phyloP scores from a whole-genome alignment of 2,113 vertebrate species.

The Vireo altiloquus region DNA sequence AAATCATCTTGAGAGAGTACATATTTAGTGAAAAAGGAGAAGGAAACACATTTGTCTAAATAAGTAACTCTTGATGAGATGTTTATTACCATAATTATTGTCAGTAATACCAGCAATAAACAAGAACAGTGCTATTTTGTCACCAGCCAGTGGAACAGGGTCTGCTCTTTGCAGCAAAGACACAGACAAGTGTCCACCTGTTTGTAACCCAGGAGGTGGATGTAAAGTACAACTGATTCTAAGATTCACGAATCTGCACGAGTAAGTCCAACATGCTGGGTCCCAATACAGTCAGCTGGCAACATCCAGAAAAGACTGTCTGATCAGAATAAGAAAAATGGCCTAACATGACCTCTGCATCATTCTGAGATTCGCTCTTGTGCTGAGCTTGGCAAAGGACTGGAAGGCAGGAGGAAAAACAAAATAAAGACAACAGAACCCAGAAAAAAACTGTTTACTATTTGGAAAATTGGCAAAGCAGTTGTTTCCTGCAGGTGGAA shows the following conservation, averaged over 20 bases:
- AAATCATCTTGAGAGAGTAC: background rate
- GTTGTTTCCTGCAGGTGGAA: background rate
- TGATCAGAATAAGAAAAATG: background rate
- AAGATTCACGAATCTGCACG: background rate
- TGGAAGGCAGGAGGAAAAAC: background rate
- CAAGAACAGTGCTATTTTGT: background rate
- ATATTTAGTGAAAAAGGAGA: background rate
- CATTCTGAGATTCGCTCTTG: background rate
- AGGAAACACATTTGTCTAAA: background rate
- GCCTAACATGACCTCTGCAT: background rate
- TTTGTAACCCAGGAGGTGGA: fast-evolving
- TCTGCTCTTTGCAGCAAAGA: background rate
- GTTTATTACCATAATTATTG: background rate
- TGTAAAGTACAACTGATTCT: background rate
- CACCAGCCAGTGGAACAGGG: background rate
- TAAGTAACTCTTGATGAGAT: background rate
- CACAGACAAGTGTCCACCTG: background rate
- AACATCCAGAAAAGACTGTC: background rate
- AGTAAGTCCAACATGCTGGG: background rate
- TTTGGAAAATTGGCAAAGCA: background rate
- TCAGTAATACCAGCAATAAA: background rate
- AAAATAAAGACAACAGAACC: background rate
- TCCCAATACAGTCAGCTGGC: background rate
- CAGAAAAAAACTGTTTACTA: background rate
- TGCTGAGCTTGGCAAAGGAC: background rate